A percentile compares a stretch with the other conserved stretches of the same genome.
Evolutionary conservation across 2,888 invertebrate genomes (phyloP).

Genomic region (Hoplodrina blanda): DNA sequence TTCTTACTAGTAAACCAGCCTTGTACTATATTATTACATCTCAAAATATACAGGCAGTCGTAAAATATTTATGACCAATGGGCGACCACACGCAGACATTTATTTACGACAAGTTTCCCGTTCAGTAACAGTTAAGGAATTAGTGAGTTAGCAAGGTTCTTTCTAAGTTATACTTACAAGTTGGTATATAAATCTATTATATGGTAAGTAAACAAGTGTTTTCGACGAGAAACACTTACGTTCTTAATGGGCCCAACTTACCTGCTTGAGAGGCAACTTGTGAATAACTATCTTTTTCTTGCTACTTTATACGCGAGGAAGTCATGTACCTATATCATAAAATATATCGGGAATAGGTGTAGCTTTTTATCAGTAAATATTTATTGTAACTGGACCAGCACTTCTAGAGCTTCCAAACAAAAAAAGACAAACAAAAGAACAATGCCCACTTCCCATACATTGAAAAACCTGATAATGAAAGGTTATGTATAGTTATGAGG

Average conservation of each 20-base stretch:
- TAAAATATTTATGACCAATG: slow-evolving; percentile 57
- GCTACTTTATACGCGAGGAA: no score
- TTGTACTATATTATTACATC: slow-evolving; percentile 54
- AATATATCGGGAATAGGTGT: no score
- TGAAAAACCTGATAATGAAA: no score
- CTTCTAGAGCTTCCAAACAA: no score
- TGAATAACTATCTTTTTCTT: not conserved
- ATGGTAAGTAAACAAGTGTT: not conserved
- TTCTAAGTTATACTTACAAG: slow-evolving; percentile 5
- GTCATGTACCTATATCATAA: no score
- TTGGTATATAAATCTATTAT: slow-evolving; percentile 31
- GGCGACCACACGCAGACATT: slow-evolving; percentile 57
- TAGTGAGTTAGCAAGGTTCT: slow-evolving; percentile 18
- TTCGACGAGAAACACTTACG: not conserved
- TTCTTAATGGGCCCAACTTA: not conserved
- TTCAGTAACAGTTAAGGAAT: slow-evolving; percentile 48
- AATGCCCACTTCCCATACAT: no score
- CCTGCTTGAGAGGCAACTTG: not conserved
- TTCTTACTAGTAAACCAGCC: slow-evolving; percentile 30
- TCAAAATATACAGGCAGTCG: slow-evolving; percentile 53
- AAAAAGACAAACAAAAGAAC: no score
- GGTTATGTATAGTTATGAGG: no score
- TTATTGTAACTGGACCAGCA: no score
- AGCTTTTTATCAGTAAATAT: no score
- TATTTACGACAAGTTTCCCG: slow-evolving; percentile 45